These are phyloP conservation scores for Homarus americanus DNA, from an alignment of 1,140 invertebrate genomes.

Conservation along the genomic window DNA sequence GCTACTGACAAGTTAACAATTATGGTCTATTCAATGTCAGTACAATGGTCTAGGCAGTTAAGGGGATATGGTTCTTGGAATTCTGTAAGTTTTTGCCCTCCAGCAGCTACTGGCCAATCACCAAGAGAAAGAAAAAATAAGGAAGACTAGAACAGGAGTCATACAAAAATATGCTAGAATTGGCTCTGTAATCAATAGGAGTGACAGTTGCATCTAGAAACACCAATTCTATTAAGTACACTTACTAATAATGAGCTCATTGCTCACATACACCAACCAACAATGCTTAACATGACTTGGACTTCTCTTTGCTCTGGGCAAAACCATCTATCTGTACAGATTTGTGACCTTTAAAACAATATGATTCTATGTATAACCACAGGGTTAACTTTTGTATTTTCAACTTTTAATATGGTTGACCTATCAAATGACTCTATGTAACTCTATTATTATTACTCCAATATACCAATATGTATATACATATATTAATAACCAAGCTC, in stretches of 20 bases:
- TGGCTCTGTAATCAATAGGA: constrained; percentile 56
- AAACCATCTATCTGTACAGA: constrained; percentile 39
- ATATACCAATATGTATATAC: constrained; percentile 45
- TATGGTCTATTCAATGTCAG: background rate
- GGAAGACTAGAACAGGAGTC: constrained; percentile 70
- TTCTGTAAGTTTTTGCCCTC: constrained; percentile 22
- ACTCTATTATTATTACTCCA: constrained; percentile 22
- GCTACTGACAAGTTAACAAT: background rate
- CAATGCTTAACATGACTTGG: constrained; percentile 26
- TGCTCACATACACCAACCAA: constrained; percentile 49
- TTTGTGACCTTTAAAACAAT: constrained; percentile 47
- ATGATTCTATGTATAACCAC: constrained; percentile 21
- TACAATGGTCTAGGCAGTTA: background rate
- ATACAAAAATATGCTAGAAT: constrained; percentile 70
- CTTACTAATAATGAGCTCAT: constrained; percentile 64
- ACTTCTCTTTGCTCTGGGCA: constrained; percentile 52
- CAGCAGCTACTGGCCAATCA: constrained; percentile 46
- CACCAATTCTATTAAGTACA: constrained; percentile 71
- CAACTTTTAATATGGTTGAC: constrained; percentile 12
- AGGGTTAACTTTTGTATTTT: constrained; percentile 24
- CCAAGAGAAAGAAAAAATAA: constrained; percentile 50
- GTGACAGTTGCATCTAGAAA: constrained; percentile 55
- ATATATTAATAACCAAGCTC: constrained; percentile 37
- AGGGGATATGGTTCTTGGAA: background rate
- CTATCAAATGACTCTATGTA: constrained; percentile 13